phyloP scores from a whole-genome alignment of 1,140 invertebrate genomes.

The Oedothorax gibbosus region DNA sequence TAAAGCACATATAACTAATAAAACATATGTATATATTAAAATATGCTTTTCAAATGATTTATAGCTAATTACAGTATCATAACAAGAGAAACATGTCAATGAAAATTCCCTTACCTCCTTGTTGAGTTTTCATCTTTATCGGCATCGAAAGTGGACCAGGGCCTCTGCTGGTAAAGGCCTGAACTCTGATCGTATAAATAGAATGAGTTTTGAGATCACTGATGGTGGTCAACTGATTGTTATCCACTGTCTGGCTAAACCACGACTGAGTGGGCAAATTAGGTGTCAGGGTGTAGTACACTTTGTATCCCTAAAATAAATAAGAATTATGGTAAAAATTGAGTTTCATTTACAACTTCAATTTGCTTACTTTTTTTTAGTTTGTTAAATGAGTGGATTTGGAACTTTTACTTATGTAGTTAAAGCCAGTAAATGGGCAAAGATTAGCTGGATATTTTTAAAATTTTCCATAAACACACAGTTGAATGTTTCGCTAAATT shows the following conservation, averaged over 20 bases:
- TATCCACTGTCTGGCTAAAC: slow-evolving; percentile 92
- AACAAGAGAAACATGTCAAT: not conserved
- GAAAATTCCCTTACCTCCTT: slow-evolving; percentile 76
- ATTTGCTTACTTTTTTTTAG: too few species aligned
- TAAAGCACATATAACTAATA: too few species aligned
- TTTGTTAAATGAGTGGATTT: too few species aligned
- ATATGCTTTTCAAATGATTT: not conserved
- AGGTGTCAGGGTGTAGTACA: slow-evolving; percentile 93
- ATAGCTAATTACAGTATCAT: not conserved
- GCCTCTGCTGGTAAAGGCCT: slow-evolving; percentile 90
- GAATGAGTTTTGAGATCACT: slow-evolving; percentile 87
- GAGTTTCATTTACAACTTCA: too few species aligned
- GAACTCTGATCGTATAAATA: slow-evolving; percentile 92
- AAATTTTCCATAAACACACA: too few species aligned
- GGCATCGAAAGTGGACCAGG: slow-evolving; percentile 90
- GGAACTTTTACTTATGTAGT: too few species aligned
- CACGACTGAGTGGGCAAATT: slow-evolving; percentile 87
- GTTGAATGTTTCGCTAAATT: too few species aligned
- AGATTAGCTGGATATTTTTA: too few species aligned
- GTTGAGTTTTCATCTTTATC: slow-evolving; percentile 95
- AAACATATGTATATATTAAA: too few species aligned
- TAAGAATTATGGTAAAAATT: not conserved
- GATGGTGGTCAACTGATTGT: slow-evolving; percentile 92
- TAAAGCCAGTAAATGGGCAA: too few species aligned
- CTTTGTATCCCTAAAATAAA: slow-evolving; percentile 90